Percentiles rank a stretch among this genome's conserved stretches.
phyloP scores from a whole-genome alignment of 2,888 invertebrate species.

The Bugula neritina region DNA sequence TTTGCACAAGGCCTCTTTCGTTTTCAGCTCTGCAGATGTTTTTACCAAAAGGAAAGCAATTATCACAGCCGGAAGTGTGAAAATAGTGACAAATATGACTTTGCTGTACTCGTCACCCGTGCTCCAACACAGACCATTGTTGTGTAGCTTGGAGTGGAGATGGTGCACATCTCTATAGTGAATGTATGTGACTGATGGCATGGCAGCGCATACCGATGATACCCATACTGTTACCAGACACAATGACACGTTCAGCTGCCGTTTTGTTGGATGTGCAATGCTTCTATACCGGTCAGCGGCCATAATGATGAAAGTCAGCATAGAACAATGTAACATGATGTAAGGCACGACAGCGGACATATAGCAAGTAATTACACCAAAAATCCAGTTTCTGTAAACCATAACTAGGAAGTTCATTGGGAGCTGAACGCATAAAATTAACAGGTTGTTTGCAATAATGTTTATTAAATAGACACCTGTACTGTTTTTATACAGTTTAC shows the following conservation, averaged over 20 bases:
- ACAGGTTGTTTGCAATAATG: conserved; percentile 1
- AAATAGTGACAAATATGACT: conserved; percentile 52
- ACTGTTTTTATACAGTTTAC: not conserved
- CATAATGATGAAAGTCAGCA: conserved; percentile 65
- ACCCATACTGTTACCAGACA: conserved; percentile 68
- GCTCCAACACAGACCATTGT: conserved; percentile 47
- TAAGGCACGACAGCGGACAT: conserved; percentile 71
- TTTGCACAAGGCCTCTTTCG: conserved; percentile 32
- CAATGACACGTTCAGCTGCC: conserved; percentile 62
- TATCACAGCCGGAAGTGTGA: conserved; percentile 60
- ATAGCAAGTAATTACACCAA: conserved; percentile 67
- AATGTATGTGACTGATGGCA: conserved; percentile 69
- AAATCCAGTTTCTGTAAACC: conserved; percentile 61
- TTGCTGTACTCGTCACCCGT: conserved; percentile 43
- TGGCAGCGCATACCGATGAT: conserved; percentile 64
- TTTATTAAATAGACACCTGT: not conserved
- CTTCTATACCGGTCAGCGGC: conserved; percentile 66
- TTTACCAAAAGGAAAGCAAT: conserved; percentile 64
- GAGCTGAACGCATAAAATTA: not conserved
- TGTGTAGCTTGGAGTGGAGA: conserved; percentile 38
- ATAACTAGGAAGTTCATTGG: conserved; percentile 8
- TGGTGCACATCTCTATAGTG: conserved; percentile 66
- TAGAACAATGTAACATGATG: conserved; percentile 66
- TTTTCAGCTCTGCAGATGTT: conserved; percentile 61
- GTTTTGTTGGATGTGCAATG: conserved; percentile 62